Evolutionary conservation across 2,113 vertebrate genomes (phyloP).

Genomic region (Uria aalge): DNA sequence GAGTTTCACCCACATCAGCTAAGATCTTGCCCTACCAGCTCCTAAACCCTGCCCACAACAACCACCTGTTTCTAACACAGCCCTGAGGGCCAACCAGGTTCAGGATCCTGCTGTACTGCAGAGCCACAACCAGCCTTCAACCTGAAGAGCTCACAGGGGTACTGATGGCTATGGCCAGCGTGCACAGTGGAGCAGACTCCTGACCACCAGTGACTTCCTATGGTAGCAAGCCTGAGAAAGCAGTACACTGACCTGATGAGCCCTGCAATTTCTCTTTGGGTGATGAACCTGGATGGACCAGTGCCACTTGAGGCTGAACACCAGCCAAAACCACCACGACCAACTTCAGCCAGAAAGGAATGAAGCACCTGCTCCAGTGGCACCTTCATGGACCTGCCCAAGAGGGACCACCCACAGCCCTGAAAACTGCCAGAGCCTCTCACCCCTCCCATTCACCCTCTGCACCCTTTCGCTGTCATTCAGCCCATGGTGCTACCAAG

Average conservation of each 20-base stretch:
- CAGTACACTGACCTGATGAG: background rate
- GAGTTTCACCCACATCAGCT: background rate
- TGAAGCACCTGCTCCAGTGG: background rate
- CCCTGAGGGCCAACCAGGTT: background rate
- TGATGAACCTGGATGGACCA: background rate
- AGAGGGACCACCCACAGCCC: background rate
- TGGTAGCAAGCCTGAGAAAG: background rate
- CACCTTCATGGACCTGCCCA: background rate
- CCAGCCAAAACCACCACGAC: background rate
- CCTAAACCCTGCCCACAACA: background rate
- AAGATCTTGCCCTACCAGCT: background rate
- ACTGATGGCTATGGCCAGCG: background rate
- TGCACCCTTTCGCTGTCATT: background rate
- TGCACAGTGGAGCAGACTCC: background rate
- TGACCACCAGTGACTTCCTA: background rate
- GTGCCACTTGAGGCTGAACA: background rate
- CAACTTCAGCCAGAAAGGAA: background rate
- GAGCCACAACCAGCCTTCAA: background rate
- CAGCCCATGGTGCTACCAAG: background rate
- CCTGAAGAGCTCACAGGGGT: background rate
- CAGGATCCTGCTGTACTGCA: background rate
- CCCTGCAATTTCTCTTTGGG: background rate
- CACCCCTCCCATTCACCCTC: background rate
- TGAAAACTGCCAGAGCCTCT: background rate
- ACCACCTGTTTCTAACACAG: background rate